Evolutionary conservation across 1,140 invertebrate species (phyloP).

Genomic region (Drosophila virilis): DNA sequence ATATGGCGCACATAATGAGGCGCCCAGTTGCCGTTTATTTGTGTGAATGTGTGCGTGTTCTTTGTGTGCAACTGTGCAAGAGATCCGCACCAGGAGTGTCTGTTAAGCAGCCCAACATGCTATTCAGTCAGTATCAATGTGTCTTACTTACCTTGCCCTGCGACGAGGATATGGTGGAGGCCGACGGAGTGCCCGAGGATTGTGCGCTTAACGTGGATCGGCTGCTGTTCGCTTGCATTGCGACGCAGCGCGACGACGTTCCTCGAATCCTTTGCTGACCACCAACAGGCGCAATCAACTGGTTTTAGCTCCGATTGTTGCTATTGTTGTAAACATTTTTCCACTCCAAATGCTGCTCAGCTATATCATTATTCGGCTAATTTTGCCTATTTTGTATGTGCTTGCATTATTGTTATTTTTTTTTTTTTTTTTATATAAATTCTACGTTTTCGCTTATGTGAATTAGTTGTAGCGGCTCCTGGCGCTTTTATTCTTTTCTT

Average conservation of each 20-base stretch:
- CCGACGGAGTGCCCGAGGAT: slow-evolving; percentile 83
- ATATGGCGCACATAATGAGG: slow-evolving; percentile 46
- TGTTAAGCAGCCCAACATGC: neutral
- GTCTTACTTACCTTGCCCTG: slow-evolving; percentile 76
- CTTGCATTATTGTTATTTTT: neutral
- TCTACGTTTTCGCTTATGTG: neutral
- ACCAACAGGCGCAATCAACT: slow-evolving; percentile 9
- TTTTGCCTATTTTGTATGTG: neutral
- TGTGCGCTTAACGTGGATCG: slow-evolving; percentile 81
- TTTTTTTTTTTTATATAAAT: neutral
- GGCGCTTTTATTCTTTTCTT: neutral
- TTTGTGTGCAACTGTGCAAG: neutral
- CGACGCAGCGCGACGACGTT: slow-evolving; percentile 45
- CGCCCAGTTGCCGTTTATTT: slow-evolving; percentile 6
- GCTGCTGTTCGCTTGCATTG: slow-evolving; percentile 82
- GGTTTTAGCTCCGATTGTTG: neutral
- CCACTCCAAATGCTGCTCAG: neutral
- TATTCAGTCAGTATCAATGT: neutral
- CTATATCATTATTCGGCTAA: neutral
- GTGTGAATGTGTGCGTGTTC: neutral
- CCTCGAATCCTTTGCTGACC: slow-evolving; percentile 9
- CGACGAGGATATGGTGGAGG: slow-evolving; percentile 82
- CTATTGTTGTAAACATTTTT: slow-evolving; percentile 26
- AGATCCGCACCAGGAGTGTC: neutral
- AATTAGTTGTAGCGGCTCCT: neutral